Base-by-base conservation (phyloP, 2,113 vertebrate genomes). In the Aldabrachelys gigantea region DNA sequence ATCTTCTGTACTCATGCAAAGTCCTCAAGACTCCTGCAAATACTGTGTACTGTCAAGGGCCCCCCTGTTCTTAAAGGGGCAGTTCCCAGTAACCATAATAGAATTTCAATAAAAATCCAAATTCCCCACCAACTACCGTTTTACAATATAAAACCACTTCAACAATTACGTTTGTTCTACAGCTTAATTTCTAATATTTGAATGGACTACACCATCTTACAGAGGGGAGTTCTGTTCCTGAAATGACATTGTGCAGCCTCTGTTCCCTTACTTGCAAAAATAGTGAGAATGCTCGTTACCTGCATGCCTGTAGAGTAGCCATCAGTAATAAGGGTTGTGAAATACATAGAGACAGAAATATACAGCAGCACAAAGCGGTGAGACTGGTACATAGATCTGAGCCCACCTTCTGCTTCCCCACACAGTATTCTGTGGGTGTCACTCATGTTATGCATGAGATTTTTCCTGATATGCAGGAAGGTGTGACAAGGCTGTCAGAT, bases 231-330 rank as follows among this genome's bases (percentile, higher is more conserved):
- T 0, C 2, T 72, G 50, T 76, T 87, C 82, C 31, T 62, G 8
- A 3, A 47, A 83, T 89, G 88, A 62, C 78, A 52, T 94, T 5
- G 0, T 76, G 52, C 3, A 27, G 81, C 85, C 31, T 50, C 24
- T 22, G 3, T 78, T 89, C 50, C 72, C 50, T 86, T 47, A 75
- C 59, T 85, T 93, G 41, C 69, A 44, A 78, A 93, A 95, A 44
- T 8, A 52, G 6, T 10, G 16, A 75, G 35, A 89, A 80, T 62
- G 19, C 62, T 88, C 2, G 57, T 59, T 59, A 13, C 57, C 57
- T 59, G 11, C 11, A 13, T 12, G 57, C 57, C 27, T 25, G 2
- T 29, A 59, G 57, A 59, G 57, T 29, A 29, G 25, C 24, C 27
- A 11, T 59, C 57, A 59, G 57, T 12, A 12, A 59, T 13, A 59